Evolutionary conservation across 1,140 invertebrate genomes (phyloP), one percentile per base, ranked within the genome.

Genomic region (Dryas iulia): DNA sequence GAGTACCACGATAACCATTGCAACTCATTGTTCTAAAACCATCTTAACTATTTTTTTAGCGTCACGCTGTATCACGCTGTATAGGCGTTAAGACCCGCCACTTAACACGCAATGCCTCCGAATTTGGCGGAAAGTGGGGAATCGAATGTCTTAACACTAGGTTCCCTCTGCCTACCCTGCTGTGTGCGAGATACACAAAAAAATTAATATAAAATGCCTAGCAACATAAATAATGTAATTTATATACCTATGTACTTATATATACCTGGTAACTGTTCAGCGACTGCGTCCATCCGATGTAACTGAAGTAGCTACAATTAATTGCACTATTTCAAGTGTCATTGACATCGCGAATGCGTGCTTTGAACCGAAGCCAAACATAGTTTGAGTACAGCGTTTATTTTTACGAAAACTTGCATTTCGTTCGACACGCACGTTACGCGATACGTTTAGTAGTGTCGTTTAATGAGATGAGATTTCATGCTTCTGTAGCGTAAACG

Each of bases 321-420:
- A 72, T 72, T 72, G 65, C 70, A 68, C 67, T 14, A 26, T 60
- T 62, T 60, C 30, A 66, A 66, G 64, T 72, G 76, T 78, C 76
- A 66, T 78, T 76, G 74, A 76, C 74, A 66, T 66, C 61, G 68
- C 58, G 47, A 62, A 72, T 39, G 72, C 67, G 76, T 78, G 68
- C 73, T 69, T 78, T 78, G 76, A 78, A 76, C 71, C 64, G 66
- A 64, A 56, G 73, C 76, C 73, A 76, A 78, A 76, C 65, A 66
- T 71, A 66, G 52, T 23, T 26, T 7, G 62, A 31, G 25, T 1
- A 54, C 21, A 25, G 3, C 30, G 33, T 60, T 64, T 58, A 47
- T 53, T 69, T 63, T 70, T 54, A 65, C 31, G 54, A 39, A 65
- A 60, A 70, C 26, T 25, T 31, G 23, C 60, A 64, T 65, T 65